phyloP scores from a whole-genome alignment of 2,888 invertebrate species.

The Morinoia aosen region DNA sequence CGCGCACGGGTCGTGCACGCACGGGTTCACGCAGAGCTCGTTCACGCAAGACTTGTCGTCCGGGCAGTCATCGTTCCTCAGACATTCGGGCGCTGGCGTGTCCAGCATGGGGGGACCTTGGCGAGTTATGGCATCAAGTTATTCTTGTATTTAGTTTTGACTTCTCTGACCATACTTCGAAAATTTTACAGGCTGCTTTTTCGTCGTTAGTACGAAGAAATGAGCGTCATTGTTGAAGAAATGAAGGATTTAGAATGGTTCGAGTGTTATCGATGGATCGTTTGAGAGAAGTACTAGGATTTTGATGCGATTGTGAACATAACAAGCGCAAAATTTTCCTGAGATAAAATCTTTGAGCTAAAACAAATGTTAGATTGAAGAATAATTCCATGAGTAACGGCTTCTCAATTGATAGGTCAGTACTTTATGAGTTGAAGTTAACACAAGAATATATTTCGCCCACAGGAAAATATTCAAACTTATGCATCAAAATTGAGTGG shows the following conservation, averaged over 20 bases:
- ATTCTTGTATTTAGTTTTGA: neutral
- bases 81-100: slow-evolving; percentile 68
- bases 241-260: neutral
- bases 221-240: neutral
- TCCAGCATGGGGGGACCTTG: slow-evolving; percentile 55
- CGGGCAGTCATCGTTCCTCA: slow-evolving; percentile 70
- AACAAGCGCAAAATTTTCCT: neutral
- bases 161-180: too few relatives aligned
- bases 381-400: too few relatives aligned
- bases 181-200: neutral
- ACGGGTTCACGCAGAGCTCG: slow-evolving; percentile 80
- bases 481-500: neutral
- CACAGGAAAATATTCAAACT: too few relatives aligned
- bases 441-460: too few relatives aligned
- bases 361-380: too few relatives aligned
- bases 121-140: neutral
- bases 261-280: neutral
- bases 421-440: too few relatives aligned
- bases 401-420: too few relatives aligned
- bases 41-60: slow-evolving; percentile 75
- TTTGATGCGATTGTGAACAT: neutral
- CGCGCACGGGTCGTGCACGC: slow-evolving; percentile 77
- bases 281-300: neutral
- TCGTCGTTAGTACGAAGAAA: neutral
- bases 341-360: too few relatives aligned